Base-by-base conservation (phyloP, 2,888 invertebrate species). In the Lasioglossum villosulum region DNA sequence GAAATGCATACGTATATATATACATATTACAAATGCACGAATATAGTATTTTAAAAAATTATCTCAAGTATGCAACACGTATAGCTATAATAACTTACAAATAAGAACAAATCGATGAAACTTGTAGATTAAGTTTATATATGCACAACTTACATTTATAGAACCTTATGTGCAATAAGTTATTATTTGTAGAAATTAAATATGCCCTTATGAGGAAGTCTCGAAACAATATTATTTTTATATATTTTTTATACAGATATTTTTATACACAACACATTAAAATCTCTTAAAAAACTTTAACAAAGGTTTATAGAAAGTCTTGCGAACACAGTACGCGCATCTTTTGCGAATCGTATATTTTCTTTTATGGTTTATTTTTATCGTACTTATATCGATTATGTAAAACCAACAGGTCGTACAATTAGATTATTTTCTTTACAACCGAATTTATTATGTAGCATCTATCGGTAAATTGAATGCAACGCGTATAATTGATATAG, bases 111-210 rank as follows among this genome's bases (percentile, higher is more conserved):
- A 74, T 75, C 68, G 68, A 75, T 86, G 59, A 75, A 81, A 87
- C 75, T 14, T 84, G 42, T 91, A 89, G 82, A 66, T 76, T 90
- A 86, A 92, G 86, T 86, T 82, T 78, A 75, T 75, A 84, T 39
- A 71, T 86, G 87, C 88, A 88, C 92, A 91, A 91, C 86, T 90
- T 91, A 91, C 90, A 90, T 90, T 90, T 92, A 89, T 91, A 86
- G 88, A 93, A 88, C 90, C 84, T 92, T 90, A 93, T 92, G 94
- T 94, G 94, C 94, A 94, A 94, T 94, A 93, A 82, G 89, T 90
- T 84, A 84, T 83, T 89, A 87, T 75, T 86, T 84, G 76, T 87
- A 83, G 71, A 81, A 75, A 71, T 75, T 52, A 72, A 81, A 74
- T 86, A 86, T 89, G 86, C 89, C 87, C 86, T 89, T 86, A 73